Conservation (phyloP, 2,888 invertebrate genomes). For the Meteorus colon region DNA sequence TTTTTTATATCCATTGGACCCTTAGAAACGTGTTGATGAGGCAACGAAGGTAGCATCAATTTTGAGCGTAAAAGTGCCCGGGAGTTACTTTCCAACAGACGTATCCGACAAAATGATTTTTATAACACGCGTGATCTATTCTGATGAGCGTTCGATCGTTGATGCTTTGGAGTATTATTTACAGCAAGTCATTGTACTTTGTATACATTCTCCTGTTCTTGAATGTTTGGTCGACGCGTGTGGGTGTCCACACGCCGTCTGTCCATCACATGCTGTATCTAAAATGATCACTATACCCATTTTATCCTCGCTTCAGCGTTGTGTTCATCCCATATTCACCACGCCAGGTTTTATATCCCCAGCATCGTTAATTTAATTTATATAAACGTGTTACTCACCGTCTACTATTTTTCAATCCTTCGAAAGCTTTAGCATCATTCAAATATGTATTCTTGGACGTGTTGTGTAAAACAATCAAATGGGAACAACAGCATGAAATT, state of each 20-base stretch:
- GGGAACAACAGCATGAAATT: no score
- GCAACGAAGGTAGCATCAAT: constrained; percentile 14
- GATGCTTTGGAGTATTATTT: constrained; percentile 8
- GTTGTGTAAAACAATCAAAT: not conserved
- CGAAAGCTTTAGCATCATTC: not conserved
- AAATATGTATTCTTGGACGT: not conserved
- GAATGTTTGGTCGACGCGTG: not conserved
- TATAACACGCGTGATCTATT: not conserved
- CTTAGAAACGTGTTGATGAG: not conserved
- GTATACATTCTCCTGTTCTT: not conserved
- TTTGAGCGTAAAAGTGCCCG: constrained; percentile 39
- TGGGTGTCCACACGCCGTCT: constrained; percentile 36
- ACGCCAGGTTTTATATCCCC: not conserved
- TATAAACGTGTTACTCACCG: constrained; percentile 21
- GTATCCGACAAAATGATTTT: constrained; percentile 5
- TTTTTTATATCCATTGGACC: not conserved
- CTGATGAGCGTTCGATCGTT: not conserved
- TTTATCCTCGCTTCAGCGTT: constrained; percentile 29
- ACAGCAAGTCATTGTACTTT: constrained; percentile 28
- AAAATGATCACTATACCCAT: constrained; percentile 19
- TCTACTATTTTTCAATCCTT: not conserved
- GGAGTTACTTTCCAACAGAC: constrained; percentile 17
- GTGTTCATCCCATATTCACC: not conserved
- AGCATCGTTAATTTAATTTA: constrained; percentile 30
- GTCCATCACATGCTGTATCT: constrained; percentile 9